Conservation (phyloP, 2,113 vertebrate species). For the Myodes glareolus region DNA sequence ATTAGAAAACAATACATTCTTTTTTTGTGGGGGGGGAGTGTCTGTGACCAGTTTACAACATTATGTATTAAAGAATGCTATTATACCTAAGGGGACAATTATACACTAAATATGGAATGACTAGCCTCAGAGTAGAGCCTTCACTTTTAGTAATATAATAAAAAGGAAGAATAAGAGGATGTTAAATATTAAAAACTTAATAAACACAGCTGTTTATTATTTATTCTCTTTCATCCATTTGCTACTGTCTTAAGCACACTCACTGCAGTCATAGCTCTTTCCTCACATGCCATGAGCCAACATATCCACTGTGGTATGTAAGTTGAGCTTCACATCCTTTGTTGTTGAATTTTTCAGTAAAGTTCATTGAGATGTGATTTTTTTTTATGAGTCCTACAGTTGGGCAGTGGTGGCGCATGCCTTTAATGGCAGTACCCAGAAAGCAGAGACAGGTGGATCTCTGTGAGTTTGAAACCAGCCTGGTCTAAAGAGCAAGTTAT, state of each 20-base stretch:
- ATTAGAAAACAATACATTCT: conserved; percentile 54
- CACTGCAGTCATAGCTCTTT: not conserved
- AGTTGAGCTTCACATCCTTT: not conserved
- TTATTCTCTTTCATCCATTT: conserved; percentile 65
- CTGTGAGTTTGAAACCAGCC: too few relatives aligned
- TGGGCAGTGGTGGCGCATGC: not conserved
- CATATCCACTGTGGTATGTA: not conserved
- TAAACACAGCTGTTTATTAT: conserved; percentile 66
- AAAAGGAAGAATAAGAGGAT: conserved; percentile 55
- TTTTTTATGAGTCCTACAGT: not conserved
- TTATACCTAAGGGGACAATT: conserved; percentile 59
- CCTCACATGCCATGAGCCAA: not conserved
- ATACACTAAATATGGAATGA: conserved; percentile 62
- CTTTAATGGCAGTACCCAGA: too few relatives aligned
- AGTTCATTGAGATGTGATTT: not conserved
- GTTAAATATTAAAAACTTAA: conserved; percentile 65
- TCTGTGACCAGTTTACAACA: conserved; percentile 55
- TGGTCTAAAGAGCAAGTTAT: too few relatives aligned
- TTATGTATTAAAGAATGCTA: conserved; percentile 51
- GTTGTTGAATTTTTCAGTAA: not conserved
- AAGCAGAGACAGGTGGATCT: too few relatives aligned
- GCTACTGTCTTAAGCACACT: conserved; percentile 49
- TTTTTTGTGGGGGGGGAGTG: not conserved
- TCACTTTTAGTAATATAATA: conserved; percentile 66
- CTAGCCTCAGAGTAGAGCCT: conserved; percentile 72